Conservation (phyloP, 2,888 invertebrate species). For the Drosophila vallismaia region DNA sequence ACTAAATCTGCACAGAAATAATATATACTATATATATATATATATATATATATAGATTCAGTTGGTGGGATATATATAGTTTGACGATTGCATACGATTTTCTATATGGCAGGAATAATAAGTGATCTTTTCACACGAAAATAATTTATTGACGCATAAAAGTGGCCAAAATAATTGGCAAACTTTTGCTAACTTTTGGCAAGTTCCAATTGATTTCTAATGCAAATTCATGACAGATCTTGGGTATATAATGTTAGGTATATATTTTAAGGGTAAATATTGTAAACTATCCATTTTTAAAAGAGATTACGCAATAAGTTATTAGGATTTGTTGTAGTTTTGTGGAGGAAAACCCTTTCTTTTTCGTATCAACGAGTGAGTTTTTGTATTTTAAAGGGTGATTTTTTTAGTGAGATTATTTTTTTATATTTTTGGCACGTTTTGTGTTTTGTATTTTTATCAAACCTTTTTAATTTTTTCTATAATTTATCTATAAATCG, state of each 20-base stretch:
- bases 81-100: slow-evolving; percentile 31
- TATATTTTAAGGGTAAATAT: too few species aligned
- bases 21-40: slow-evolving; percentile 19
- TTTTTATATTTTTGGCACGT: too few species aligned
- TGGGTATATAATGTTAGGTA: too few species aligned
- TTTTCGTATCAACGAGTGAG: too few species aligned
- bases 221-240: slow-evolving; percentile 6
- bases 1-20: slow-evolving; percentile 19
- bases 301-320: background rate
- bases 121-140: slow-evolving; percentile 65
- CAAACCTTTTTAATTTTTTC: too few species aligned
- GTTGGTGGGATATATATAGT: slow-evolving; percentile 23
- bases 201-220: slow-evolving; percentile 54
- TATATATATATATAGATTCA: slow-evolving; percentile 7
- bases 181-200: slow-evolving; percentile 46
- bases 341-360: background rate
- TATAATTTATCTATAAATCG: too few species aligned
- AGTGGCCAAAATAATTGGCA: slow-evolving; percentile 63
- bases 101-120: slow-evolving; percentile 29
- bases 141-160: slow-evolving; percentile 78
- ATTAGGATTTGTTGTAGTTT: background rate
- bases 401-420: too few species aligned
- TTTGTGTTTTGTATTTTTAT: too few species aligned
- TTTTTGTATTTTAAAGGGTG: too few species aligned
- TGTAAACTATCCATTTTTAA: too few species aligned